Conservation (phyloP, 2,797 vertebrate species). For the Channa striata region DNA sequence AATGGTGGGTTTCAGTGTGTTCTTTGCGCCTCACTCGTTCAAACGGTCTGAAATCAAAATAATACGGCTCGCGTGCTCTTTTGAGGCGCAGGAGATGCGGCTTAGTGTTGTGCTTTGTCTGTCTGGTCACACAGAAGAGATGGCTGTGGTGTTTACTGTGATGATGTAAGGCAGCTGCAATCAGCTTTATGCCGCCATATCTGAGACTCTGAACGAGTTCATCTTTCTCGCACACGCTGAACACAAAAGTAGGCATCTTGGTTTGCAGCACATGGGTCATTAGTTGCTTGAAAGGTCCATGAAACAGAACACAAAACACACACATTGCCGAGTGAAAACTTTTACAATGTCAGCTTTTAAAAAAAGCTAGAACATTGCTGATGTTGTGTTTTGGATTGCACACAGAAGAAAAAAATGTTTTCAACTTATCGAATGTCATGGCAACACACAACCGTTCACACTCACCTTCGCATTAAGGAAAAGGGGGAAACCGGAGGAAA, state of each 20-base stretch:
- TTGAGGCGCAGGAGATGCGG: neutral
- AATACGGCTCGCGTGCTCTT: neutral
- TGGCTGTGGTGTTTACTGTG: neutral
- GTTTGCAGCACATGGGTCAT: too few relatives aligned
- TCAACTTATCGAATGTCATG: too few relatives aligned
- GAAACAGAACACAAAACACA: too few relatives aligned
- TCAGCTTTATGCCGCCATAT: neutral
- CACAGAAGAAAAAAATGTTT: neutral
- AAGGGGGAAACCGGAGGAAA: too few relatives aligned
- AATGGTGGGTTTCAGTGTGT: too few relatives aligned
- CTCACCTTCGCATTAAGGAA: too few relatives aligned
- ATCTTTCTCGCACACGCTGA: neutral
- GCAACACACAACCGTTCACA: too few relatives aligned
- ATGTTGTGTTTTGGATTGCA: neutral
- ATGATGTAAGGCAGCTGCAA: neutral
- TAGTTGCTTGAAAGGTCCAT: too few relatives aligned
- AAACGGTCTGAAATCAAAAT: neutral
- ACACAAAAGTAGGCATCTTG: too few relatives aligned
- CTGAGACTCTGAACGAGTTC: neutral
- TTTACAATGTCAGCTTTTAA: too few relatives aligned
- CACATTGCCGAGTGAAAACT: too few relatives aligned
- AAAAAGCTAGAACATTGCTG: too few relatives aligned
- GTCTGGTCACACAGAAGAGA: neutral
- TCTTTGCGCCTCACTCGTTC: neutral
- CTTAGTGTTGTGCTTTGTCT: neutral